These are phyloP conservation scores for Epirrhoe alternata DNA, from an alignment of 2,888 invertebrate species.

Conservation along the genomic window DNA sequence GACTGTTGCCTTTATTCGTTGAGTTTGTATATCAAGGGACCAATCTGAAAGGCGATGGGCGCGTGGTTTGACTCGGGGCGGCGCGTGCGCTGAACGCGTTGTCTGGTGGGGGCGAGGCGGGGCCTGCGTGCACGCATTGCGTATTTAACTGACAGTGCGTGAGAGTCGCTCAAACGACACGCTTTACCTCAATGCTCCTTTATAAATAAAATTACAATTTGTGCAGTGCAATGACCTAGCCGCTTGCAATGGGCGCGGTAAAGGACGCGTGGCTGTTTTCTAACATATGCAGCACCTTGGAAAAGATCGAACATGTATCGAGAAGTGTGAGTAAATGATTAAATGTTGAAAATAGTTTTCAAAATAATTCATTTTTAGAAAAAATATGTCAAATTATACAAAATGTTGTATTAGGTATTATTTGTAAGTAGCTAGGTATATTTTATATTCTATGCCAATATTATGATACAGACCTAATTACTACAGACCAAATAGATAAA, in stretches of 20 bases:
- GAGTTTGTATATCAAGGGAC: conserved; percentile 68
- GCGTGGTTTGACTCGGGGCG: conserved; percentile 62
- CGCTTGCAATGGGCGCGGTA: conserved; percentile 57
- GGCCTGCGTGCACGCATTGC: conserved; percentile 76
- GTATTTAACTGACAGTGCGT: conserved; percentile 71
- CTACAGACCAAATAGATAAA: not conserved
- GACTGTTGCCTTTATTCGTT: conserved; percentile 66
- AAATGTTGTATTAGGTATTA: too few species aligned
- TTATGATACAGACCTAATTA: not conserved
- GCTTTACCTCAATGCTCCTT: conserved; percentile 45
- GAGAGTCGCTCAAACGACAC: conserved; percentile 57
- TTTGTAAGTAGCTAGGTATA: too few species aligned
- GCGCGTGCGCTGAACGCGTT: conserved; percentile 57
- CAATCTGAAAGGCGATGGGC: conserved; percentile 68
- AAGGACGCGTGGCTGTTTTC: conserved; percentile 62
- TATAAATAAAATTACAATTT: conserved; percentile 36
- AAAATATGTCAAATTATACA: not conserved
- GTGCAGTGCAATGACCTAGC: conserved; percentile 47
- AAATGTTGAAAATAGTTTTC: not conserved
- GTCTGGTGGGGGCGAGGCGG: conserved; percentile 62
- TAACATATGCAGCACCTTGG: conserved; percentile 55
- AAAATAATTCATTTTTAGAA: too few species aligned
- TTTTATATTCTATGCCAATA: not conserved
- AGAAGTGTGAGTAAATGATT: conserved; percentile 54
- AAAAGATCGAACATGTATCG: conserved; percentile 53